phyloP scores from a whole-genome alignment of 2,113 vertebrate genomes.

The Gulo gulo region DNA sequence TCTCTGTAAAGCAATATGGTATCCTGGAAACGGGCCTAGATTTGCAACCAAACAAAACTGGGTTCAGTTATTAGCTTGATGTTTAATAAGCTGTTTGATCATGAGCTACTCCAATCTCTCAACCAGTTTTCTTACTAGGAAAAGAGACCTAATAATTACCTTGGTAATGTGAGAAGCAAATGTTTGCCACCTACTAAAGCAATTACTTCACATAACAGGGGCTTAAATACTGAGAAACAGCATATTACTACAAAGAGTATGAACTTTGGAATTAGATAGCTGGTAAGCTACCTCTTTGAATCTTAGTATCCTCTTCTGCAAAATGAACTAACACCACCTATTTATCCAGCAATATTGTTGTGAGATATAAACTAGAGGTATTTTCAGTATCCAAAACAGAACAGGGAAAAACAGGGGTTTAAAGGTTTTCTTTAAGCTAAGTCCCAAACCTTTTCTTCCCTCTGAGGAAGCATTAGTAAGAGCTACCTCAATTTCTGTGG shows the following conservation, averaged over 20 bases:
- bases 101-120: constrained; percentile 27
- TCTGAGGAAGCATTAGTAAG: constrained; percentile 7
- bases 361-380: constrained; percentile 17
- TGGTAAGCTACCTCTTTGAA: background rate
- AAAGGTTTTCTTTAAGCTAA: constrained; percentile 32
- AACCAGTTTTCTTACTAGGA: constrained; percentile 37
- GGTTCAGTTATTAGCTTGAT: constrained; percentile 20
- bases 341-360: background rate
- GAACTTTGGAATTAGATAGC: background rate
- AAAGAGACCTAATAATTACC: constrained; percentile 21
- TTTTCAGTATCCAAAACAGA: background rate
- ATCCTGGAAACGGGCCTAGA: background rate
- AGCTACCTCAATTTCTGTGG: background rate
- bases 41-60: constrained; percentile 45
- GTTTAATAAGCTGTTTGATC: background rate
- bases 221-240: background rate
- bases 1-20: background rate
- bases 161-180: constrained; percentile 14
- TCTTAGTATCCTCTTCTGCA: background rate
- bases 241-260: background rate
- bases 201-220: constrained; percentile 22
- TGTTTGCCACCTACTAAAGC: constrained; percentile 11
- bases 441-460: background rate
- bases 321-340: background rate
- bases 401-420: background rate